Conservation (phyloP, 2,113 vertebrate genomes). For the Formicarius rufipectus region DNA sequence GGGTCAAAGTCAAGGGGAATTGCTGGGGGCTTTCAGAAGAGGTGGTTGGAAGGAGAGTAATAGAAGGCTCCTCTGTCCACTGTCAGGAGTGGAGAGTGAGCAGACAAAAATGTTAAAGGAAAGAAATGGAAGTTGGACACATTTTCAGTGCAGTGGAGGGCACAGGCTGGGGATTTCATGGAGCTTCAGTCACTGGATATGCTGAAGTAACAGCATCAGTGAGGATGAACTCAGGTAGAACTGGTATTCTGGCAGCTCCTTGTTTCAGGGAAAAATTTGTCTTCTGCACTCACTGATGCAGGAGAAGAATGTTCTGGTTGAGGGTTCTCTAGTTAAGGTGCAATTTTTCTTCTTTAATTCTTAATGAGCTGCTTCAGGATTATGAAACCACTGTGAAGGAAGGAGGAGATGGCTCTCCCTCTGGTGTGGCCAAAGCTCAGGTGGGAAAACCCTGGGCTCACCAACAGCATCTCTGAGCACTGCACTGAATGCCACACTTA, state of each 20-base stretch:
- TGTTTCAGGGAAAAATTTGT: not conserved
- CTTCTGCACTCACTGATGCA: not conserved
- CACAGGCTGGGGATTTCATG: not conserved
- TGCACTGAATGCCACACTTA: not conserved
- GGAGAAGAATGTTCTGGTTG: not conserved
- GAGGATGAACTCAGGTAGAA: not conserved
- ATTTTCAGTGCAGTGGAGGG: accelerated
- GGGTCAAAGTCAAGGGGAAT: accelerated
- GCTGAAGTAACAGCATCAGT: not conserved
- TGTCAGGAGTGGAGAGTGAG: accelerated
- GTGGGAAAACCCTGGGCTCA: not conserved
- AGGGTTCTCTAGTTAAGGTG: not conserved
- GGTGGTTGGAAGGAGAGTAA: not conserved
- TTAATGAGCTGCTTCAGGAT: not conserved
- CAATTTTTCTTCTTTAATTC: not conserved
- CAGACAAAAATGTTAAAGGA: not conserved
- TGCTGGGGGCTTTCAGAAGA: not conserved
- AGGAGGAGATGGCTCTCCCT: not conserved
- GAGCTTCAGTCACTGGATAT: not conserved
- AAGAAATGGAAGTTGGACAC: not conserved
- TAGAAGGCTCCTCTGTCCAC: not conserved
- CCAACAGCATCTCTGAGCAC: not conserved
- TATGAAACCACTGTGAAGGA: not conserved
- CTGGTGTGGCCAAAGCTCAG: not conserved
- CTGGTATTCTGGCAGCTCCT: not conserved